Evolutionary conservation across 2,888 invertebrate genomes (phyloP).

Genomic region (Melanotus villosus): DNA sequence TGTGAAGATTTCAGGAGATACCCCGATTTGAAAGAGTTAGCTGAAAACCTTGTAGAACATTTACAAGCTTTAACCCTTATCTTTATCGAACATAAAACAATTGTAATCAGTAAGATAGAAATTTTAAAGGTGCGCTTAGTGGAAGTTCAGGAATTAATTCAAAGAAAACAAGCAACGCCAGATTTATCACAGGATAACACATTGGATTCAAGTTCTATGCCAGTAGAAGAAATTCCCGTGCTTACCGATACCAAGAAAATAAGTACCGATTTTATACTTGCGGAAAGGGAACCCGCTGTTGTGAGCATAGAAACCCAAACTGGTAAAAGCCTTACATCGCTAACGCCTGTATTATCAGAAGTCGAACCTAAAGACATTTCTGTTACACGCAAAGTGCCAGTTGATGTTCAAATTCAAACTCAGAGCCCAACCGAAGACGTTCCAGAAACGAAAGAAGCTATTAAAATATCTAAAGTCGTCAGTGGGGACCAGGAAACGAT

Average conservation of each 20-base stretch:
- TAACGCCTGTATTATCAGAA: constrained; percentile 46
- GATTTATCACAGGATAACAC: constrained; percentile 73
- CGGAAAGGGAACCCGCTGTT: constrained; percentile 55
- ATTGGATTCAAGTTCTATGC: constrained; percentile 80
- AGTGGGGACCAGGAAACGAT: constrained; percentile 79
- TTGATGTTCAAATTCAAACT: constrained; percentile 75
- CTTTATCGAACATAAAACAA: constrained; percentile 75
- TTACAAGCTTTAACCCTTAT: constrained; percentile 72
- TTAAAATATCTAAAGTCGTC: constrained; percentile 76
- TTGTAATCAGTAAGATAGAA: constrained; percentile 72
- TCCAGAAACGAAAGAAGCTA: constrained; percentile 74
- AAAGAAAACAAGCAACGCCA: constrained; percentile 58
- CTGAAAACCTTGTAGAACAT: constrained; percentile 71
- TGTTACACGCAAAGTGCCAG: constrained; percentile 71
- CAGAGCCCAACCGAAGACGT: constrained; percentile 61
- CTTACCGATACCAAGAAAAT: constrained; percentile 55
- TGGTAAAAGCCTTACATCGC: constrained; percentile 72
- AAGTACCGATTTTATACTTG: constrained; percentile 50
- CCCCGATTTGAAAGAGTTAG: constrained; percentile 69
- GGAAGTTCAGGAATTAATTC: constrained; percentile 58
- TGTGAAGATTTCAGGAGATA: constrained; percentile 69
- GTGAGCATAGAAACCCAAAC: constrained; percentile 78
- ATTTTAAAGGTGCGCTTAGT: constrained; percentile 70
- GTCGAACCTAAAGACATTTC: constrained; percentile 71
- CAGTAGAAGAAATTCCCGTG: constrained; percentile 74